phyloP scores from a whole-genome alignment of 2,113 vertebrate species.

The Pandion haliaetus region DNA sequence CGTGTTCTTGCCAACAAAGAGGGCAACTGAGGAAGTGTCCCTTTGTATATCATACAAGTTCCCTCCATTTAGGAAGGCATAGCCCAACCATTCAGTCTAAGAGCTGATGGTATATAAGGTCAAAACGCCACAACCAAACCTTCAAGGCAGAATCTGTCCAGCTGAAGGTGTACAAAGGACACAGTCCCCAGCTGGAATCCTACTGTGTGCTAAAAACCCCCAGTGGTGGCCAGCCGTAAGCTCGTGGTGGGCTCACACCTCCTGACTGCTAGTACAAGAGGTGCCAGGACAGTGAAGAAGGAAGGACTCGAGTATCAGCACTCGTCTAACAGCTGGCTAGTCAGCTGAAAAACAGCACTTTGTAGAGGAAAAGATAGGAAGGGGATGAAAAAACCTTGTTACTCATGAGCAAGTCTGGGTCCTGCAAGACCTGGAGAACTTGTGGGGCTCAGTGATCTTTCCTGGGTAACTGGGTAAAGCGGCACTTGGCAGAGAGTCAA shows the following conservation, averaged over 20 bases:
- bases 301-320: not conserved
- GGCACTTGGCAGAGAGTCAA: not conserved
- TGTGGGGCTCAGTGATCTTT: not conserved
- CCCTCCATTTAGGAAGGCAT: not conserved
- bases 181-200: not conserved
- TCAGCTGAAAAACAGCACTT: not conserved
- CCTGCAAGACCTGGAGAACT: not conserved
- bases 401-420: not conserved
- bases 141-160: not conserved
- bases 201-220: fast-evolving
- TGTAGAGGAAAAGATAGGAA: not conserved
- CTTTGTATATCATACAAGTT: not conserved
- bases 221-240: not conserved
- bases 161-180: not conserved
- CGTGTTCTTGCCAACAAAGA: not conserved
- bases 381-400: not conserved
- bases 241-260: not conserved
- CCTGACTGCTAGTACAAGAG: not conserved
- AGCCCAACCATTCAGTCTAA: not conserved
- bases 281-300: not conserved
- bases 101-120: not conserved
- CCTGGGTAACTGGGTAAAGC: not conserved
- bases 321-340: not conserved
- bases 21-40: not conserved
- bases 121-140: not conserved